Evolutionary conservation across 2,888 invertebrate species (phyloP).

Genomic region (Miltochrista miniata): DNA sequence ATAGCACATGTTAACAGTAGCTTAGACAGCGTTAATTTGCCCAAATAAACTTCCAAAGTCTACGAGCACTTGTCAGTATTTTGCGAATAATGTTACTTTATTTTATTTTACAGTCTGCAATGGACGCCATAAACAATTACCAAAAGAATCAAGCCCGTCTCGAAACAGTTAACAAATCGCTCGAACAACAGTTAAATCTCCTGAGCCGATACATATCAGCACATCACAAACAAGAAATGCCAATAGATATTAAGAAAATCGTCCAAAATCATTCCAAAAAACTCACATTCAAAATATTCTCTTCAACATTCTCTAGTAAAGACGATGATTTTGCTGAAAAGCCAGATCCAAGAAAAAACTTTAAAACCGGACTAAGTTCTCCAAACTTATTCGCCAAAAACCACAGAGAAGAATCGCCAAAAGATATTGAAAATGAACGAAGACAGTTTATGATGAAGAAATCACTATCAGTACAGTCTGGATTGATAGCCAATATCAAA

Average conservation of each 20-base stretch:
- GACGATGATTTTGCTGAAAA: slow-evolving; percentile 73
- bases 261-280: slow-evolving; percentile 84
- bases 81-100: neutral
- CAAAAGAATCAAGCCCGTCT: slow-evolving; percentile 86
- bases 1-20: too few relatives aligned
- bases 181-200: slow-evolving; percentile 89
- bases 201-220: slow-evolving; percentile 89
- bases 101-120: slow-evolving; percentile 80
- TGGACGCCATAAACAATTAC: slow-evolving; percentile 86
- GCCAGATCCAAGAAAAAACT: slow-evolving; percentile 59
- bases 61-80: neutral
- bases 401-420: slow-evolving; percentile 52
- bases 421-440: slow-evolving; percentile 50
- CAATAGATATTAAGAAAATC: slow-evolving; percentile 89
- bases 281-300: slow-evolving; percentile 69
- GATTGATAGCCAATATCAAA: slow-evolving; percentile 56
- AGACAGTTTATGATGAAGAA: slow-evolving; percentile 70
- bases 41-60: too few relatives aligned
- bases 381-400: slow-evolving; percentile 75
- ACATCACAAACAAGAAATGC: slow-evolving; percentile 87
- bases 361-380: slow-evolving; percentile 67
- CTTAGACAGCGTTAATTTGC: too few relatives aligned
- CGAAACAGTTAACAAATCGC: slow-evolving; percentile 88
- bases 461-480: slow-evolving; percentile 74
- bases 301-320: slow-evolving; percentile 60